Evolutionary conservation across 1,140 invertebrate genomes (phyloP).

Genomic region (Drosophila athabasca): DNA sequence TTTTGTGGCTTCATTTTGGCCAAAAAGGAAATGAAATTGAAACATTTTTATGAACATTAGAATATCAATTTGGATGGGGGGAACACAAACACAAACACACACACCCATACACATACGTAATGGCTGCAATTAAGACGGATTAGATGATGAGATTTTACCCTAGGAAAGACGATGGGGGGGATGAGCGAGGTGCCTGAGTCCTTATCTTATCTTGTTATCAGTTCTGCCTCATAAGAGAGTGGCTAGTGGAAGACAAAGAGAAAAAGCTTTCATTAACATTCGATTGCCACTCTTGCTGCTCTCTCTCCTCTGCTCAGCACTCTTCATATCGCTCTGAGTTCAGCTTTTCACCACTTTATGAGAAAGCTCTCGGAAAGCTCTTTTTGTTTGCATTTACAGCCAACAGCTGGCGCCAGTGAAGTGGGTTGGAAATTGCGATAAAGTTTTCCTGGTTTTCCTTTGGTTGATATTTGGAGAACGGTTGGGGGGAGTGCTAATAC

Average conservation of each 20-base stretch:
- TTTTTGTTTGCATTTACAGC: too few species aligned
- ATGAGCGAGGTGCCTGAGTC: too few species aligned
- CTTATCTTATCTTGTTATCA: constrained; percentile 66
- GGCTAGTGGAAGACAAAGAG: background rate
- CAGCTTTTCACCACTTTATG: too few species aligned
- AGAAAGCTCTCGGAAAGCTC: too few species aligned
- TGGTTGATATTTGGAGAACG: background rate
- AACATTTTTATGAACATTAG: constrained; percentile 57
- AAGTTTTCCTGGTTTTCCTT: background rate
- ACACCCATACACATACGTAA: constrained; percentile 38
- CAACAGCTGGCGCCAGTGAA: constrained; percentile 36
- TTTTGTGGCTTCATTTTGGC: constrained; percentile 65
- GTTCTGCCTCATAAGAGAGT: constrained; percentile 21
- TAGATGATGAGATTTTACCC: constrained; percentile 31
- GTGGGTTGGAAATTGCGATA: background rate
- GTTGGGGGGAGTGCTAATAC: too few species aligned
- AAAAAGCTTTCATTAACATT: too few species aligned
- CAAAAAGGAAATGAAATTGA: constrained; percentile 27
- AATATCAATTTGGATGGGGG: constrained; percentile 56
- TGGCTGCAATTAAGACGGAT: constrained; percentile 67
- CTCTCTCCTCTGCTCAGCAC: too few species aligned
- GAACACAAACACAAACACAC: constrained; percentile 12
- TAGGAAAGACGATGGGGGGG: background rate
- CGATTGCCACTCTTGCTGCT: too few species aligned
- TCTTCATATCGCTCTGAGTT: too few species aligned